These are phyloP conservation scores for Cyclopterus lumpus DNA, from an alignment of 2,797 vertebrate species.

Conservation along the genomic window DNA sequence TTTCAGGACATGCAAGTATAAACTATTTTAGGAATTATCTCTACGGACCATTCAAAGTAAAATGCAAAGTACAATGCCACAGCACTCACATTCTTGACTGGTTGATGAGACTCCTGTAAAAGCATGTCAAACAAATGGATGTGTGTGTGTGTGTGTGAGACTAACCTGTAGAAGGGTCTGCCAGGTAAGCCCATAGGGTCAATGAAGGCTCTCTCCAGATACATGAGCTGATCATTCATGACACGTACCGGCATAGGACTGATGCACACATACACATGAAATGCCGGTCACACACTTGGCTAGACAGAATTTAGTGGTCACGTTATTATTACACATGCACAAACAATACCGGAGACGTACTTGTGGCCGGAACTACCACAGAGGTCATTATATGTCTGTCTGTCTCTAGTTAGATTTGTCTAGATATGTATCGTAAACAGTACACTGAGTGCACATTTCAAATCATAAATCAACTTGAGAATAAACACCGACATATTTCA, in stretches of 20 bases:
- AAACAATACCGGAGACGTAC: no score
- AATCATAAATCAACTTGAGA: background rate
- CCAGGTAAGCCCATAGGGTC: conserved; percentile 94
- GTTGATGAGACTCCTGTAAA: background rate
- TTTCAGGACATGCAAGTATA: no score
- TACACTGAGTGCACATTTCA: background rate
- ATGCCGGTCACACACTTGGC: background rate
- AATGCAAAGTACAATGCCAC: background rate
- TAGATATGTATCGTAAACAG: background rate
- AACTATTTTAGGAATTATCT: background rate
- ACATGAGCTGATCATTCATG: conserved; percentile 95
- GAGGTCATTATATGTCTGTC: no score
- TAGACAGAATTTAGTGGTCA: background rate
- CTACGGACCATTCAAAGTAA: background rate
- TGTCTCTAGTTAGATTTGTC: no score
- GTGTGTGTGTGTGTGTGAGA: background rate
- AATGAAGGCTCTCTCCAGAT: conserved; percentile 93
- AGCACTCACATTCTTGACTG: no score
- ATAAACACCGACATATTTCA: background rate
- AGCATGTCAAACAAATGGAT: no score
- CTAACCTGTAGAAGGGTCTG: conserved; percentile 94
- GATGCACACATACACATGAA: conserved; percentile 27
- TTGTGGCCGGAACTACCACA: no score
- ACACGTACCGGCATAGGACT: conserved; percentile 89
- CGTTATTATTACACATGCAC: background rate